Conservation (phyloP, 2,113 vertebrate genomes). For the Dipodomys stephensi region DNA sequence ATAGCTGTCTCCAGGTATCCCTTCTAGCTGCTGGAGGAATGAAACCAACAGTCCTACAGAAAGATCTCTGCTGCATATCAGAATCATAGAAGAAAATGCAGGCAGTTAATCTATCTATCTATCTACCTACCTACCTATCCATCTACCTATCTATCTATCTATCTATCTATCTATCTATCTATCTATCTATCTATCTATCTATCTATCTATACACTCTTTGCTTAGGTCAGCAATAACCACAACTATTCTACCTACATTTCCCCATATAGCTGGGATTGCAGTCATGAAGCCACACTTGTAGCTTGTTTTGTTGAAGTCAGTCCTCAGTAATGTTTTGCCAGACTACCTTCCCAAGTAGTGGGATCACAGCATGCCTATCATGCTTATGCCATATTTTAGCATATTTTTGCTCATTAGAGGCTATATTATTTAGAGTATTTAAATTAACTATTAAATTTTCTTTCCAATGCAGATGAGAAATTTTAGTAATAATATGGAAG, state of each 20-base stretch:
- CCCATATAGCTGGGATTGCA: too few species aligned
- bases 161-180: too few species aligned
- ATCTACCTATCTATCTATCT: not conserved
- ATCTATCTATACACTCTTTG: too few species aligned
- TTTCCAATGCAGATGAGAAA: not conserved
- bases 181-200: too few species aligned
- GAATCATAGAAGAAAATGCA: not conserved
- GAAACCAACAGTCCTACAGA: not conserved
- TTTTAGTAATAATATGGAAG: not conserved
- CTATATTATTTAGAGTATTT: not conserved
- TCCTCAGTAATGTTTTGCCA: too few species aligned
- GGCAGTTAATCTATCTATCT: too few species aligned
- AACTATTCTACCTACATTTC: too few species aligned
- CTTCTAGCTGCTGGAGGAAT: not conserved
- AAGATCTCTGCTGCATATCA: accelerated
- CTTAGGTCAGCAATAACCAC: too few species aligned
- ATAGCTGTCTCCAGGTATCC: not conserved
- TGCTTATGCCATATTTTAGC: not conserved
- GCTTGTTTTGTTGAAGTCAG: too few species aligned
- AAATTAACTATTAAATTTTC: not conserved
- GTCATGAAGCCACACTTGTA: too few species aligned
- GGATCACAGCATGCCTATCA: too few species aligned
- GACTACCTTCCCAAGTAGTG: too few species aligned
- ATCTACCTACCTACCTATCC: not conserved
- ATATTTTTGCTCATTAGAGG: not conserved